Percentiles rank a stretch among this genome's conserved stretches.
phyloP scores from a whole-genome alignment of 2,797 vertebrate species.

The Sternotherus odoratus region DNA sequence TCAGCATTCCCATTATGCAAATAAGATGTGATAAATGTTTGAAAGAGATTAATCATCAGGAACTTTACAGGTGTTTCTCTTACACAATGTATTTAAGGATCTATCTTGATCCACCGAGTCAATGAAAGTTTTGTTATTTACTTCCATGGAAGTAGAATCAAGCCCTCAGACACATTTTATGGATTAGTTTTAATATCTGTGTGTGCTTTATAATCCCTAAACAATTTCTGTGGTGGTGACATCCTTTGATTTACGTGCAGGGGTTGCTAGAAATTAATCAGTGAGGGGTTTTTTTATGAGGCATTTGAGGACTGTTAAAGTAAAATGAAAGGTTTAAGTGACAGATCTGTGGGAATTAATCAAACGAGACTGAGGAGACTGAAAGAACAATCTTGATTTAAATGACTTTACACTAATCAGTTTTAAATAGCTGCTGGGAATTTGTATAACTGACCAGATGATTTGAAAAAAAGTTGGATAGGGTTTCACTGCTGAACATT shows the following conservation, averaged over 20 bases:
- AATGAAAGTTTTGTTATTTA: constrained; percentile 30
- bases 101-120: not conserved
- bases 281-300: not conserved
- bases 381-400: not conserved
- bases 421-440: not conserved
- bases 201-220: not conserved
- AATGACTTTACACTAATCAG: not conserved
- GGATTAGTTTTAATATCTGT: not conserved
- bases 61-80: not conserved
- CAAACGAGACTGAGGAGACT: not conserved
- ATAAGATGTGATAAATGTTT: constrained; percentile 33
- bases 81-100: not conserved
- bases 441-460: fast-evolving
- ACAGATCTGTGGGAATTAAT: not conserved
- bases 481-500: not conserved
- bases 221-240: not conserved
- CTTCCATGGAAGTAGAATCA: not conserved
- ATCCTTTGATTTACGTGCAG: not conserved
- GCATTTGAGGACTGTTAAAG: not conserved
- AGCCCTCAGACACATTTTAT: not conserved
- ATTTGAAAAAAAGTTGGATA: not conserved
- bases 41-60: constrained; percentile 44
- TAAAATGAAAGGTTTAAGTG: constrained; percentile 14
- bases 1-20: constrained; percentile 31
- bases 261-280: not conserved